phyloP scores from a whole-genome alignment of 2,797 vertebrate species.

The Megaceryle alcyon region DNA sequence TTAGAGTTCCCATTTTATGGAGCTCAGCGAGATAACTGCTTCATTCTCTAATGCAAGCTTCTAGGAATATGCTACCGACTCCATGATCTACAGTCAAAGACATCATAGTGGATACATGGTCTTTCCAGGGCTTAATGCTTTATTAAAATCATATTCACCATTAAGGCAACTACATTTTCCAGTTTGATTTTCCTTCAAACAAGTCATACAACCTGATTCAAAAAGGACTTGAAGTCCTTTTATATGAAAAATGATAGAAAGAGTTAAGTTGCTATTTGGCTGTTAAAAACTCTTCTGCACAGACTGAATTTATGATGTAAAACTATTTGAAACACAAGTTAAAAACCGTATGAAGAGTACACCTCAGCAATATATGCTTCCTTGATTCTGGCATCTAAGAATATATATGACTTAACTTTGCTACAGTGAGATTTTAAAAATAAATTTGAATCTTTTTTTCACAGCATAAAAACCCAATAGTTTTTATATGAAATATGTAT shows the following conservation, averaged over 20 bases:
- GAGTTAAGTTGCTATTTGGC: background rate
- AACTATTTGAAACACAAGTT: background rate
- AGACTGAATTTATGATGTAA: background rate
- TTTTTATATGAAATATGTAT: background rate
- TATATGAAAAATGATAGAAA: background rate
- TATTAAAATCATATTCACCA: background rate
- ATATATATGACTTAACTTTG: background rate
- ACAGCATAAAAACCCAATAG: background rate
- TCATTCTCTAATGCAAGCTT: background rate
- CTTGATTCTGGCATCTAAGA: background rate
- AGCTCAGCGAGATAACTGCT: background rate
- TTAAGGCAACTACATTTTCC: background rate
- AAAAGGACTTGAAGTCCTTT: background rate
- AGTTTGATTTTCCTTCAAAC: background rate
- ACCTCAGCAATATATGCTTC: background rate
- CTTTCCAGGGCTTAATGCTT: background rate
- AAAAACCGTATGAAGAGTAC: background rate
- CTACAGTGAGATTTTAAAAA: background rate
- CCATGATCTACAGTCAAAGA: background rate
- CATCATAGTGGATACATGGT: background rate
- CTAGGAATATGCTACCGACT: background rate
- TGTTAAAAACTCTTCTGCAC: background rate
- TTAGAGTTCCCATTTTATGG: background rate
- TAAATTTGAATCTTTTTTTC: background rate
- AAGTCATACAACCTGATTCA: background rate